Conservation (phyloP, 1,140 invertebrate species). For the Cydia splendana region DNA sequence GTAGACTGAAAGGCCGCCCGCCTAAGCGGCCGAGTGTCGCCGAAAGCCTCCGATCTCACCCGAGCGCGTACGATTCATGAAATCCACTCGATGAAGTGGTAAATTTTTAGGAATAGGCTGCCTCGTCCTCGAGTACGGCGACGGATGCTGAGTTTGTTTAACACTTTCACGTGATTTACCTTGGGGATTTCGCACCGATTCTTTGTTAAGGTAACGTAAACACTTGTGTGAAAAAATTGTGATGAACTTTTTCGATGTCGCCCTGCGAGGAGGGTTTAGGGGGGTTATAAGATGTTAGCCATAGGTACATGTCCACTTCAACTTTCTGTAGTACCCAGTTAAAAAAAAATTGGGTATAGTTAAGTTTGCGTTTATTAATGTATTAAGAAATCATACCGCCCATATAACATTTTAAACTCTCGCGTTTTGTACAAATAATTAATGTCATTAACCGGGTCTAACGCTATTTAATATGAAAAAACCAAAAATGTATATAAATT, state of each 20-base stretch:
- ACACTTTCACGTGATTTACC: constrained; percentile 55
- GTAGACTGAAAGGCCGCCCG: constrained; percentile 67
- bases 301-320: constrained; percentile 33
- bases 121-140: constrained; percentile 55
- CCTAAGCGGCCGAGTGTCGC: constrained; percentile 51
- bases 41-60: constrained; percentile 32
- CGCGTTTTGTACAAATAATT: no score
- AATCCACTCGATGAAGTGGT: constrained; percentile 77
- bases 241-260: neutral
- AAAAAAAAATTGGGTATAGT: no score
- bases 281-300: no score
- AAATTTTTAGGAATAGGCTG: constrained; percentile 72
- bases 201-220: constrained; percentile 10
- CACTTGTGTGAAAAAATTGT: neutral
- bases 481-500: no score
- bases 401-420: no score
- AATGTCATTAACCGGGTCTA: no score
- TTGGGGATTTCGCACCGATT: constrained; percentile 1
- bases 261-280: neutral
- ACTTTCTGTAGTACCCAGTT: neutral
- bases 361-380: no score
- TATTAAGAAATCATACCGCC: no score
- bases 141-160: constrained; percentile 61
- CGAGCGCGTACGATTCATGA: constrained; percentile 54
- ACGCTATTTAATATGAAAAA: no score